Base-by-base conservation (phyloP, 2,113 vertebrate species). In the Thunnus maccoyii region DNA sequence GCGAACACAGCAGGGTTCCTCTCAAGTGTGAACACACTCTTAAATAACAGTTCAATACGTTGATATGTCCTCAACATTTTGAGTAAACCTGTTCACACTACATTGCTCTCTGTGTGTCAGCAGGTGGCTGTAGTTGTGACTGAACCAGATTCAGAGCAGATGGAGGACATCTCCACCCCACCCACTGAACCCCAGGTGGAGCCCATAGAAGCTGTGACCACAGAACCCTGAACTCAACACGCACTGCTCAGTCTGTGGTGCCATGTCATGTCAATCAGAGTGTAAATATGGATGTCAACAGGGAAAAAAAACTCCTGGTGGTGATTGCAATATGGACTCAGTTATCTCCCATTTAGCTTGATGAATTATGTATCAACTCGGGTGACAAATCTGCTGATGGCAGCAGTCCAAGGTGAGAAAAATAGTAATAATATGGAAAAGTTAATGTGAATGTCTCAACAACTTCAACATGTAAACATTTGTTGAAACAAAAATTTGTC, bases 161-260 rank as follows among this genome's bases (percentile, higher is more conserved):
- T 82, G 54, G 94, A 94, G 60, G 91, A 93, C 8, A 60, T 90
- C 27, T 84, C 92, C 17, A 91, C 92, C 6, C 93, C 94, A 1
- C 86, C 90, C 11, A 94, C 95, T 55, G 94, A 95, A n/a, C 94
- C 95, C 18, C 95, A 95, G 80, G 94, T 95, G 82, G 94, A 94
- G 62, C 95, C 95, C 0, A 94, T 94, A 4, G 86, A 91, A 62
- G 27, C 18, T 13, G 36, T 9, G n/a, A 15, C 22, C 0, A 22
- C 77, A 16, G 72, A 88, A 3, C 48, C 83, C 5, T 74, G 81
- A 88, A 22, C 65, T 48, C 25, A 5, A 14, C 52, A 15, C 32
- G 22, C 41, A 18, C 5, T 41, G n/a, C 51, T 36, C 14, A 13
- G 12, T 1, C 52, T 64, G 41, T 44, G 27, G 27, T 47, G 48